Evolutionary conservation across 1,140 invertebrate species (phyloP), one percentile per base, ranked within the genome.

Genomic region (Calliopsis andreniformis): DNA sequence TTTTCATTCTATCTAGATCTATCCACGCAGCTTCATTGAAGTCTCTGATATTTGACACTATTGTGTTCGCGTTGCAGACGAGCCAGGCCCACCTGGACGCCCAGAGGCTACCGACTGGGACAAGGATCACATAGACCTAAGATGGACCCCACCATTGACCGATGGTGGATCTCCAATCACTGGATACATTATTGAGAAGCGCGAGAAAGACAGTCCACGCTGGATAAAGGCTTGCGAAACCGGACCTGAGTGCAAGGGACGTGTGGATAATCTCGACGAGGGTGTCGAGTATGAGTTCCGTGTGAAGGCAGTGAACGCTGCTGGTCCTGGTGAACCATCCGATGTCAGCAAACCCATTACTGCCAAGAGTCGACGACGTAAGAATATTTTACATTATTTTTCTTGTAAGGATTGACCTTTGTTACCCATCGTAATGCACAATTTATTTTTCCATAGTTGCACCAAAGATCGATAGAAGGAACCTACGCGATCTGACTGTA

Each of bases 81-180:
- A 97, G 89, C 98, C 98, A 83, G 98, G 97, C 71, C 95, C 97
- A 84, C 97, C 98, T 73, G 97, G 97, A 51, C 95, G 95, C 75
- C 97, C 97, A 25, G 97, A 98, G 89, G 94, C 97, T 14, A 94
- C 96, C 43, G 98, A 99, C 89, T 99, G 97, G 97, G 98, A 99
- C 90, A 98, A 97, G 88, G 97, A 98, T 92, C 96, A 96, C 87
- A 97, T 98, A 76, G 97, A 98, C 86, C 94, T 99, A 72, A 96
- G 96, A 93, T 99, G 98, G 98, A 94, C 95, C 85, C 96, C 97
- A 88, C 98, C 98, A 63, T 90, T 95, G 61, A 96, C 95, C 56
- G 97, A 98, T 92, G 98, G 98, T 85, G 98, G 98, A 63, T 96
- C 97, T 77, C 98, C 98, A 83, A 96, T 99, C 91, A 97, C 96